Evolutionary conservation across 2,888 invertebrate species (phyloP).

Genomic region (Apamea anceps): DNA sequence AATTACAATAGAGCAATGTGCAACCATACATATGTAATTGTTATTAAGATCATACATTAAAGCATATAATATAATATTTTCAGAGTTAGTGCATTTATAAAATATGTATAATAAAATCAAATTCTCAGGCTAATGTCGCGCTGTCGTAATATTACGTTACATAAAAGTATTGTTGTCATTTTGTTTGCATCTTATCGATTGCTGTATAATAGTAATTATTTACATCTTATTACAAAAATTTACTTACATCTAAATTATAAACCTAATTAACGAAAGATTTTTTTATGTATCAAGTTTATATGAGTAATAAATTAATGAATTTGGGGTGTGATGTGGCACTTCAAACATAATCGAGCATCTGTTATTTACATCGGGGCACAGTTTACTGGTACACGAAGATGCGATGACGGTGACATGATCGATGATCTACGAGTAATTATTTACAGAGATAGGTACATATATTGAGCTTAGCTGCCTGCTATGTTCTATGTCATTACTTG

Average conservation of each 20-base stretch:
- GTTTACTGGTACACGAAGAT: slow-evolving; percentile 66
- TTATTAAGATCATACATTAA: slow-evolving; percentile 45
- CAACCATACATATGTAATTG: slow-evolving; percentile 50
- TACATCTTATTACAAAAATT: slow-evolving; percentile 86
- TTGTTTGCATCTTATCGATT: slow-evolving; percentile 67
- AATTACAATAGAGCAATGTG: slow-evolving; percentile 54
- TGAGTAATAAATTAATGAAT: slow-evolving; percentile 90
- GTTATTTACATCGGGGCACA: slow-evolving; percentile 80
- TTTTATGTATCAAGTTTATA: slow-evolving; percentile 82
- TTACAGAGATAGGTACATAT: slow-evolving; percentile 81
- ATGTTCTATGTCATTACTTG: slow-evolving; percentile 83
- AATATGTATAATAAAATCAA: slow-evolving; percentile 35
- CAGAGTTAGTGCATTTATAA: slow-evolving; percentile 55
- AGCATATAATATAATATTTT: slow-evolving; percentile 49
- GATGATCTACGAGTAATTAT: slow-evolving; percentile 77
- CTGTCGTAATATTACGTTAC: slow-evolving; percentile 58
- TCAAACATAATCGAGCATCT: slow-evolving; percentile 72
- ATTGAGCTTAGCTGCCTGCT: slow-evolving; percentile 82
- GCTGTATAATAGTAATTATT: slow-evolving; percentile 81
- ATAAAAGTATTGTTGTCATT: slow-evolving; percentile 69
- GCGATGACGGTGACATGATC: slow-evolving; percentile 71
- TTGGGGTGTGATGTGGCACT: slow-evolving; percentile 85
- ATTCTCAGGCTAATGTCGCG: slow-evolving; percentile 23
- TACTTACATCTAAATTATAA: slow-evolving; percentile 83
- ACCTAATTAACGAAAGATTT: slow-evolving; percentile 86